Conservation (phyloP, 2,797 vertebrate species). For the Holocentrus rufus region DNA sequence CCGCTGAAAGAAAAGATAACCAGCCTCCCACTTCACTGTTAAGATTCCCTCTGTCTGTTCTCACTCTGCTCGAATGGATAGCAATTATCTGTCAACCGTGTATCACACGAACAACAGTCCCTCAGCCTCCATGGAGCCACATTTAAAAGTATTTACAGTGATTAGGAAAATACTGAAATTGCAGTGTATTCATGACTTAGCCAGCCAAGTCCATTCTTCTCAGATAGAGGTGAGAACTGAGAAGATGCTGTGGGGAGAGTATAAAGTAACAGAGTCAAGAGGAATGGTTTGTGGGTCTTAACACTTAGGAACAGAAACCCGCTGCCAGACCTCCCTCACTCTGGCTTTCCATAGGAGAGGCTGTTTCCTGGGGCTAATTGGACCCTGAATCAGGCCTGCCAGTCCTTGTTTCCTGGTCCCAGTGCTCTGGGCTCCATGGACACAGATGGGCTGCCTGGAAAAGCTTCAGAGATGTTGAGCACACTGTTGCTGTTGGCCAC, state of each 20-base stretch:
- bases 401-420: constrained; percentile 75
- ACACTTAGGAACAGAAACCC: constrained; percentile 44
- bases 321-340: constrained; percentile 54
- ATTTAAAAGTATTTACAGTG: background rate
- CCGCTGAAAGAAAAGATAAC: background rate
- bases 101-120: background rate
- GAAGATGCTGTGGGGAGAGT: constrained; percentile 24
- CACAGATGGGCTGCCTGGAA: constrained; percentile 71
- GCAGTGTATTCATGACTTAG: background rate
- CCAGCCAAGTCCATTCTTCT: constrained; percentile 11
- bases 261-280: constrained; percentile 36
- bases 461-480: constrained; percentile 60
- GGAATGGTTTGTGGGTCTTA: constrained; percentile 46
- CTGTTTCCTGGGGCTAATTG: constrained; percentile 71
- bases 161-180: background rate
- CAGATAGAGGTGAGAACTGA: constrained; percentile 24
- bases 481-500: constrained; percentile 77
- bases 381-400: constrained; percentile 65
- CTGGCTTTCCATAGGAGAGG: constrained; percentile 45
- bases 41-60: background rate
- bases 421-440: constrained; percentile 58
- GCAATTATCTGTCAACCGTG: background rate
- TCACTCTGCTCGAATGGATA: background rate
- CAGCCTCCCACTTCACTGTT: background rate
- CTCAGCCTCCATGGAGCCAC: background rate